Evolutionary conservation across 2,888 invertebrate genomes (phyloP).

Genomic region (Temnothorax unifasciatus): DNA sequence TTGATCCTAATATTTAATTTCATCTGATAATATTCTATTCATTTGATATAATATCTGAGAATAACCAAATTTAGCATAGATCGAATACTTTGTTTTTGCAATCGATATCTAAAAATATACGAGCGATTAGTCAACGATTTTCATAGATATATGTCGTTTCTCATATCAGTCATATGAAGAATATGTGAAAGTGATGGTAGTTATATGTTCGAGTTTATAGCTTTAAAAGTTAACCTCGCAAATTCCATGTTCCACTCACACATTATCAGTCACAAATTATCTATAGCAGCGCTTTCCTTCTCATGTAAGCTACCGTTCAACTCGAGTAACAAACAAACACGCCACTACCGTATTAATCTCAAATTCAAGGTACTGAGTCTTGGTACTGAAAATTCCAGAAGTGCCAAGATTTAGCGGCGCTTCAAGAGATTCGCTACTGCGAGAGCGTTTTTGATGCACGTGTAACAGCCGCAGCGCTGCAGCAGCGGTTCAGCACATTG

Average conservation of each 20-base stretch:
- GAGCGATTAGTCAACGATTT: background rate
- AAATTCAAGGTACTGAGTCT: slow-evolving; percentile 68
- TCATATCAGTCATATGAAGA: background rate
- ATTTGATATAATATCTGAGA: background rate
- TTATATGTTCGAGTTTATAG: background rate
- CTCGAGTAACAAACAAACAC: slow-evolving; percentile 55
- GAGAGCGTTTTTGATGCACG: slow-evolving; percentile 71
- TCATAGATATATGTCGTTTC: background rate
- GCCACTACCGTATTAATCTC: slow-evolving; percentile 61
- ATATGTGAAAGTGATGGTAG: background rate
- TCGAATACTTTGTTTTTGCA: background rate
- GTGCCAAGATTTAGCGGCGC: slow-evolving; percentile 69
- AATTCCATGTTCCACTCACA: slow-evolving; percentile 47
- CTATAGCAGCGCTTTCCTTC: slow-evolving; percentile 55
- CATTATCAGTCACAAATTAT: slow-evolving; percentile 70
- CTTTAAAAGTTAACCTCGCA: slow-evolving; percentile 62
- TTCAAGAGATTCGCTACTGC: slow-evolving; percentile 61
- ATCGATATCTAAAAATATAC: background rate
- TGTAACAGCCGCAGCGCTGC: slow-evolving; percentile 60
- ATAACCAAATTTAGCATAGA: background rate
- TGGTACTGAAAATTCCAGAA: slow-evolving; percentile 72
- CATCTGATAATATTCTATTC: background rate
- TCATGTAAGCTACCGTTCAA: slow-evolving; percentile 64
- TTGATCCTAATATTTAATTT: background rate
- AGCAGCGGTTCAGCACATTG: slow-evolving; percentile 73